Evolutionary conservation across 2,113 vertebrate genomes (phyloP).

Genomic region (Tachysurus vachellii): DNA sequence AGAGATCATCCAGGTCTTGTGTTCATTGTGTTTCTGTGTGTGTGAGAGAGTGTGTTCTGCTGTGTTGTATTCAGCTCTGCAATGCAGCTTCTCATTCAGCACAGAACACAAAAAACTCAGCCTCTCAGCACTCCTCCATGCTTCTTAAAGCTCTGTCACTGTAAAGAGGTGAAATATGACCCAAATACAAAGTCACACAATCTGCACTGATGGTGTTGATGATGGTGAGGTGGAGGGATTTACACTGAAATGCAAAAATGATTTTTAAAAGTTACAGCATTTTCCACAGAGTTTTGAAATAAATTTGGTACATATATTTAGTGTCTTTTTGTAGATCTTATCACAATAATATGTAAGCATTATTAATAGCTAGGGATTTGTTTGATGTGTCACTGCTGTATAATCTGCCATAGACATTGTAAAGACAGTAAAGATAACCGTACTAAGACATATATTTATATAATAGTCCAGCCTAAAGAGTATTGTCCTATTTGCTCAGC

Average conservation of each 20-base stretch:
- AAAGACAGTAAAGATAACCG: background rate
- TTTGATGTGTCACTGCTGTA: background rate
- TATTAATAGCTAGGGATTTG: background rate
- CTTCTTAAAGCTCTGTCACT: constrained; percentile 36
- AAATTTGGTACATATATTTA: background rate
- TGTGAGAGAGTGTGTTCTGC: background rate
- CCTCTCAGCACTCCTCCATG: constrained; percentile 43
- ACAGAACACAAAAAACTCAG: constrained; percentile 18
- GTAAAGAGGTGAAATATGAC: constrained; percentile 28
- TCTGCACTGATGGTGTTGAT: background rate
- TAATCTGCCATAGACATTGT: background rate
- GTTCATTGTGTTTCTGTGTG: background rate
- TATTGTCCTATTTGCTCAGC: background rate
- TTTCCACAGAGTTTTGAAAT: background rate
- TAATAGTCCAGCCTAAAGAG: background rate
- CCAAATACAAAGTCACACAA: constrained; percentile 38
- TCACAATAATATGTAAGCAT: background rate
- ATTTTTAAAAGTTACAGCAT: background rate
- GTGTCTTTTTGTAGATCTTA: background rate
- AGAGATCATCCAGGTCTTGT: background rate
- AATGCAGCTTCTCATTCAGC: constrained; percentile 32
- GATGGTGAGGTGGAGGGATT: background rate
- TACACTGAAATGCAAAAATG: background rate
- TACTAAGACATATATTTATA: background rate
- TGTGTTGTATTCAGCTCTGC: constrained; percentile 31